A percentile compares a stretch with the other conserved stretches of the same genome.
Evolutionary conservation across 2,797 vertebrate genomes (phyloP).

Genomic region (Buphagus erythrorhynchus): DNA sequence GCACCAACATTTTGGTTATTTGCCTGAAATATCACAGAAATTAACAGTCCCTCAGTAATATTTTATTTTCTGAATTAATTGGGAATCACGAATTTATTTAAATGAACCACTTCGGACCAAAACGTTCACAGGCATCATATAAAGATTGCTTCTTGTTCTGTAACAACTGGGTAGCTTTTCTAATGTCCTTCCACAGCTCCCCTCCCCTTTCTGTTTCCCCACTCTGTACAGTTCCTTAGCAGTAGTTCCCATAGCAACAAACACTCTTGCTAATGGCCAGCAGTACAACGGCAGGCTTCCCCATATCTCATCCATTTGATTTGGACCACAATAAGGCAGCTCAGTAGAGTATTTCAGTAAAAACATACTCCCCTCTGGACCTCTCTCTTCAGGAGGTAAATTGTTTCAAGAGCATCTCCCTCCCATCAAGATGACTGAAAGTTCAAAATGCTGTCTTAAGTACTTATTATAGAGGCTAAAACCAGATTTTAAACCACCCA

Average conservation of each 20-base stretch:
- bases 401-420: slow-evolving; percentile 33
- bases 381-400: slow-evolving; percentile 59
- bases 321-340: slow-evolving; percentile 60
- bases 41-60: slow-evolving; percentile 79
- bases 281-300: slow-evolving; percentile 71
- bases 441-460: slow-evolving; percentile 35
- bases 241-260: slow-evolving; percentile 81
- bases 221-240: slow-evolving; percentile 66
- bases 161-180: slow-evolving; percentile 70
- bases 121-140: slow-evolving; percentile 52
- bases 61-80: slow-evolving; percentile 83
- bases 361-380: slow-evolving; percentile 48
- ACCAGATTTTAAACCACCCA: neutral
- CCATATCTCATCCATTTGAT: slow-evolving; percentile 65
- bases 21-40: slow-evolving; percentile 85
- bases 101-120: slow-evolving; percentile 47
- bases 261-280: slow-evolving; percentile 73
- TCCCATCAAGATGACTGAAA: slow-evolving; percentile 19
- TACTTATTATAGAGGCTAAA: neutral
- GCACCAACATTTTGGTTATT: slow-evolving; percentile 82
- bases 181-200: slow-evolving; percentile 58
- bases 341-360: slow-evolving; percentile 57
- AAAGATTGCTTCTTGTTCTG: slow-evolving; percentile 64
- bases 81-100: slow-evolving; percentile 76
- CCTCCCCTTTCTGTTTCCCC: slow-evolving; percentile 43